phyloP scores from a whole-genome alignment of 1,140 invertebrate genomes.

The Vanessa tameamea region DNA sequence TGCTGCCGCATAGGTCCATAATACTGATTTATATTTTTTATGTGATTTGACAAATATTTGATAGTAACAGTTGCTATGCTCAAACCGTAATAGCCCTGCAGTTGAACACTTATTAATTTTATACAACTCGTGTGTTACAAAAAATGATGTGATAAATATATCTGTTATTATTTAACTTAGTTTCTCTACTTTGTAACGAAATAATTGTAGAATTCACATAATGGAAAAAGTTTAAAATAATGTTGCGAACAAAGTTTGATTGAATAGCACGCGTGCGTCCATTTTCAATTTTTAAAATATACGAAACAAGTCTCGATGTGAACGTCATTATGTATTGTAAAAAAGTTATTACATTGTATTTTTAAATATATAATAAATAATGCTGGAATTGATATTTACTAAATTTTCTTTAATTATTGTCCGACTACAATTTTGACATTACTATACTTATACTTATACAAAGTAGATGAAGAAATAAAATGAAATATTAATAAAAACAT shows the following conservation, averaged over 20 bases:
- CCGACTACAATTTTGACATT: too few species aligned
- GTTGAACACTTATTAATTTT: background rate
- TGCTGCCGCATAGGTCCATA: too few species aligned
- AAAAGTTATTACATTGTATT: background rate
- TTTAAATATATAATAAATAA: background rate
- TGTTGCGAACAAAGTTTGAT: slow-evolving; percentile 20
- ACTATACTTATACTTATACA: too few species aligned
- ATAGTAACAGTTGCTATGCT: too few species aligned
- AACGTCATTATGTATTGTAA: background rate
- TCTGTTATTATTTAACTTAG: background rate
- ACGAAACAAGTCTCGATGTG: background rate
- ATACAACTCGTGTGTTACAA: background rate
- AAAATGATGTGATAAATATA: background rate
- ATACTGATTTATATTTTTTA: too few species aligned
- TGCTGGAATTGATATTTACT: too few species aligned
- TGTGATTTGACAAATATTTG: too few species aligned
- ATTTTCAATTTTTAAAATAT: slow-evolving; percentile 4
- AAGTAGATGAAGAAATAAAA: too few species aligned
- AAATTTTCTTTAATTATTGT: too few species aligned
- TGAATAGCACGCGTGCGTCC: background rate
- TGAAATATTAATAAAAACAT: too few species aligned
- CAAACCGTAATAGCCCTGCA: too few species aligned
- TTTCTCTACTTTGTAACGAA: background rate
- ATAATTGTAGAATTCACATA: slow-evolving; percentile 6
- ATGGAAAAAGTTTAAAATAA: slow-evolving; percentile 17